Conservation (phyloP, 2,797 vertebrate species). For the Chelidonichthys spinosus region DNA sequence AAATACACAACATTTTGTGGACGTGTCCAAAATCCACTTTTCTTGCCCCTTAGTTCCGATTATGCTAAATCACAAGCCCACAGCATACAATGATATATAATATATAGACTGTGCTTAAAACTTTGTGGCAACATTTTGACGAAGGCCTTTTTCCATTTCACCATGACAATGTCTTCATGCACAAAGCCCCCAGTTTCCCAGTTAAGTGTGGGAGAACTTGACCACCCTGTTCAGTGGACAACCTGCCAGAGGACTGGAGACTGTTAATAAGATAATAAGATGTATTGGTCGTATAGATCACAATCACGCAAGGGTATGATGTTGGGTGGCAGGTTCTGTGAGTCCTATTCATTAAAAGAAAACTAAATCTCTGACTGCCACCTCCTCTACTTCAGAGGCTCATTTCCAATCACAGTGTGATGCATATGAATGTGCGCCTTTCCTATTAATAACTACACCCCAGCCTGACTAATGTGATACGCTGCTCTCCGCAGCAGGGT, state of each 20-base stretch:
- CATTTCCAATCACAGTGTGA: slow-evolving; percentile 15
- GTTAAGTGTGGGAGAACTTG: too few relatives aligned
- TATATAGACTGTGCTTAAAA: not conserved
- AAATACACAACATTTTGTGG: not conserved
- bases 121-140: not conserved
- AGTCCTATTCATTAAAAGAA: not conserved
- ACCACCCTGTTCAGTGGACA: not conserved
- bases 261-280: not conserved
- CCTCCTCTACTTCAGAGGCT: slow-evolving; percentile 1
- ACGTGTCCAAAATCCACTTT: too few relatives aligned
- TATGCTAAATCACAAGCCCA: not conserved
- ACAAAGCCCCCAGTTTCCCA: too few relatives aligned
- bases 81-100: not conserved
- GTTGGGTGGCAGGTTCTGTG: not conserved
- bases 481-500: slow-evolving; percentile 14
- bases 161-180: too few relatives aligned
- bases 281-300: not conserved
- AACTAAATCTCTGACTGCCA: not conserved
- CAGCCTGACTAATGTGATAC: slow-evolving; percentile 32
- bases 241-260: not conserved
- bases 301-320: not conserved
- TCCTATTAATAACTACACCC: slow-evolving; percentile 39
- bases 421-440: slow-evolving; percentile 26
- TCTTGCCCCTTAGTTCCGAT: not conserved
- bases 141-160: not conserved